Evolutionary conservation across 1,140 invertebrate species (phyloP).

Genomic region (Lutraria rhynchaena): DNA sequence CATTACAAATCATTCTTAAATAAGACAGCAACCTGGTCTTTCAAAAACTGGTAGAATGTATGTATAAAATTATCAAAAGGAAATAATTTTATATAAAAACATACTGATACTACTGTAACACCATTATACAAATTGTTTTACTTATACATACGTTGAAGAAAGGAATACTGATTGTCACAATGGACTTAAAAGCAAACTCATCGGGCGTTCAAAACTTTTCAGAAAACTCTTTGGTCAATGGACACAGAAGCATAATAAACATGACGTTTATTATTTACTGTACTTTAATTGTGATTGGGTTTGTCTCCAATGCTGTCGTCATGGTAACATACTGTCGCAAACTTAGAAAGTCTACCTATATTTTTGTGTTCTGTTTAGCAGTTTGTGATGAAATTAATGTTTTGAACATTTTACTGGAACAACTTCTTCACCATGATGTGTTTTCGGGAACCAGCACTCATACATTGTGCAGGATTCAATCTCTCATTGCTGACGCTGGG

Average conservation of each 20-base stretch:
- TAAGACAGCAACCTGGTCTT: no score
- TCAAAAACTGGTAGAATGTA: no score
- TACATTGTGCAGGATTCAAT: neutral
- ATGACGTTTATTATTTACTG: conserved; percentile 7
- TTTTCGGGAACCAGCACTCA: neutral
- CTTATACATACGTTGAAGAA: neutral
- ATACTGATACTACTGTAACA: neutral
- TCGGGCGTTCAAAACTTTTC: neutral
- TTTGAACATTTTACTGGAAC: conserved; percentile 2
- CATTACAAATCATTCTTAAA: no score
- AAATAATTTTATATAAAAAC: no score
- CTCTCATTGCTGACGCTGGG: conserved; percentile 7
- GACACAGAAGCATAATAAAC: neutral
- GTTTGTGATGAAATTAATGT: conserved; percentile 17
- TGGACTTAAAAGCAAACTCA: neutral
- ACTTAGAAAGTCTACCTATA: conserved; percentile 29
- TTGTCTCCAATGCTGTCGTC: conserved; percentile 32
- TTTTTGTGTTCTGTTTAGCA: conserved; percentile 22
- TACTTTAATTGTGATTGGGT: neutral
- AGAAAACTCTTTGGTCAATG: neutral
- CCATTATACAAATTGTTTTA: neutral
- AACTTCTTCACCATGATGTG: neutral
- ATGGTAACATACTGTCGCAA: conserved; percentile 12
- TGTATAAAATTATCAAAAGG: no score
- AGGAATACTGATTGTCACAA: neutral